A percentile compares a stretch with the other conserved stretches of the same genome.
phyloP scores from a whole-genome alignment of 2,113 vertebrate species.

The Murina feae region DNA sequence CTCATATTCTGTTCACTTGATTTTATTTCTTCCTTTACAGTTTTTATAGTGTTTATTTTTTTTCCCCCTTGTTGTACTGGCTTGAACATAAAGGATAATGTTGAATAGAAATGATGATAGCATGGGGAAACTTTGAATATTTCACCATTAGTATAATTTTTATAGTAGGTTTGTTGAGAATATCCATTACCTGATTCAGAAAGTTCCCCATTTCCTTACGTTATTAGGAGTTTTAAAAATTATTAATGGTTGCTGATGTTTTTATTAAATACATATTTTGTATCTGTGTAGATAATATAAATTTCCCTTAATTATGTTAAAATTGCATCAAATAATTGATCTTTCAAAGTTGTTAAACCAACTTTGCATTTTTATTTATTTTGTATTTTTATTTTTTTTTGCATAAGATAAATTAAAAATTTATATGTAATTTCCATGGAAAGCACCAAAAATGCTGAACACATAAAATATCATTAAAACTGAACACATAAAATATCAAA shows the following conservation, averaged over 20 bases:
- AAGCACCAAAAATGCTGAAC: constrained; percentile 48
- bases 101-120: neutral
- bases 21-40: neutral
- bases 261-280: neutral
- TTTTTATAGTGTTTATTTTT: neutral
- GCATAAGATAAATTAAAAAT: constrained; percentile 23
- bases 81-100: neutral
- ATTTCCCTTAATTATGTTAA: neutral
- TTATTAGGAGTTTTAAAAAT: neutral
- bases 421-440: neutral
- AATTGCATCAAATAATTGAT: neutral
- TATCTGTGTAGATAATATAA: neutral
- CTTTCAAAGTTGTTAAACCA: neutral
- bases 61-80: neutral
- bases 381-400: neutral
- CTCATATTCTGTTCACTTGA: neutral
- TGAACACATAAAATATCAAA: neutral
- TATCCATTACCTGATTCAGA: neutral
- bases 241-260: neutral
- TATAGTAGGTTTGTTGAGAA: neutral
- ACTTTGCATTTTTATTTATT: neutral
- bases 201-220: neutral
- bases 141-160: neutral
- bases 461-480: constrained; percentile 8
- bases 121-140: neutral